phyloP scores from a whole-genome alignment of 2,888 invertebrate genomes.

The Hybos culiciformis region DNA sequence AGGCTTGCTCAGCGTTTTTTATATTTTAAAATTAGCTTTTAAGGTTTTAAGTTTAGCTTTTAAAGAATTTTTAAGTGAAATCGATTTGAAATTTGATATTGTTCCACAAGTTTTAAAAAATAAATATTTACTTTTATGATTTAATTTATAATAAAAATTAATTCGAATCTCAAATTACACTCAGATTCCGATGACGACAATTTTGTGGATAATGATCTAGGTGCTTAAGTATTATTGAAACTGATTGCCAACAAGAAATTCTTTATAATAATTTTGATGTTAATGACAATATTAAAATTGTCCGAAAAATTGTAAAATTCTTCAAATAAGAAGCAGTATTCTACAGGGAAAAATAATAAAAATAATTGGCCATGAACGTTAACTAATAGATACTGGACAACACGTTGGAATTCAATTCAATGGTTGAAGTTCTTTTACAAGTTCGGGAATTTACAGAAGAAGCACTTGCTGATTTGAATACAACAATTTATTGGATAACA shows the following conservation, averaged over 20 bases:
- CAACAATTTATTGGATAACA: too few relatives aligned
- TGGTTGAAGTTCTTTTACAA: neutral
- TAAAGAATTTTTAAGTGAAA: too few relatives aligned
- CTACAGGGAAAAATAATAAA: neutral
- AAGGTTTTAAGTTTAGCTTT: too few relatives aligned
- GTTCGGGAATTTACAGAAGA: too few relatives aligned
- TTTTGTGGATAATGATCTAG: neutral
- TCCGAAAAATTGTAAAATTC: neutral
- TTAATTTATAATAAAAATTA: too few relatives aligned
- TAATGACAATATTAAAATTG: neutral
- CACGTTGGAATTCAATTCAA: neutral
- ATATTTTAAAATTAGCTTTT: too few relatives aligned
- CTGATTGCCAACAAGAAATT: neutral
- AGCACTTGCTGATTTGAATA: too few relatives aligned
- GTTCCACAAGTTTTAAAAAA: too few relatives aligned
- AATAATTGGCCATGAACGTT: neutral
- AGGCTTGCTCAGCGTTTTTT: too few relatives aligned
- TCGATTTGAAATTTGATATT: too few relatives aligned
- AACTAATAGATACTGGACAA: neutral
- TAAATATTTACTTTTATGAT: too few relatives aligned
- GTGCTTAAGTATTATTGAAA: neutral
- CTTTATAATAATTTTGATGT: neutral
- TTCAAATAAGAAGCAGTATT: neutral
- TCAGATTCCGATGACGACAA: neutral
- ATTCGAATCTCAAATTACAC: too few relatives aligned